A percentile compares a stretch with the other conserved stretches of the same genome.
phyloP scores from a whole-genome alignment of 1,140 invertebrate species.

The Saccostrea glomerata region DNA sequence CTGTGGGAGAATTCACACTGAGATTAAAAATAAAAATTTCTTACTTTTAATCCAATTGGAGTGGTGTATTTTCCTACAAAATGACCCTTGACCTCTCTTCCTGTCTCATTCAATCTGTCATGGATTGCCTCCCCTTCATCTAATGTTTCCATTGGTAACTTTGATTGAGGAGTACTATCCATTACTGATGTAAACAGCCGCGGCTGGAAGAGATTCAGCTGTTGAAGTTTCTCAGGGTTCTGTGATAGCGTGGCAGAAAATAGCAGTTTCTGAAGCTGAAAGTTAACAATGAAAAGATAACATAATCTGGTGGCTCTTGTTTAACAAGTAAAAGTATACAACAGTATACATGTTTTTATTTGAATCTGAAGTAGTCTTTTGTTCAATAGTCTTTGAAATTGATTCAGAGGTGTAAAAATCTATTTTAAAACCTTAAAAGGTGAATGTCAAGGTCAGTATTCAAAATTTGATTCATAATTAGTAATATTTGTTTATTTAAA shows the following conservation, averaged over 20 bases:
- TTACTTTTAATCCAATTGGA: slow-evolving; percentile 86
- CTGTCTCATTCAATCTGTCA: not conserved
- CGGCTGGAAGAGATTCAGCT: slow-evolving; percentile 93
- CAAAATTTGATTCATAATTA: too few relatives aligned
- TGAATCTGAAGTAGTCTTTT: too few relatives aligned
- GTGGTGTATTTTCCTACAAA: slow-evolving; percentile 90
- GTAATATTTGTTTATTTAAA: too few relatives aligned
- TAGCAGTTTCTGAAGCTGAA: slow-evolving; percentile 91
- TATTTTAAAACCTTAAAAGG: too few relatives aligned
- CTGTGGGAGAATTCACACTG: too few relatives aligned
- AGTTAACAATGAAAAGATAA: not conserved
- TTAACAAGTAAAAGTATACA: too few relatives aligned
- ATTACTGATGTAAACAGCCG: slow-evolving; percentile 91
- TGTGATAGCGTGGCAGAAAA: slow-evolving; percentile 97
- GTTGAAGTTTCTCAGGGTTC: slow-evolving; percentile 95
- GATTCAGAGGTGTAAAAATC: too few relatives aligned
- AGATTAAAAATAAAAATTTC: not conserved
- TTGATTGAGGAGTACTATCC: not conserved
- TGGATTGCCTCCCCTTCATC: not conserved
- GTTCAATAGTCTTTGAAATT: too few relatives aligned
- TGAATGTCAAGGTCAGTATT: too few relatives aligned
- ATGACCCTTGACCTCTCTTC: slow-evolving; percentile 68
- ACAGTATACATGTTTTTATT: too few relatives aligned
- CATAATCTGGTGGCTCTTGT: too few relatives aligned
- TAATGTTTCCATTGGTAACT: not conserved